Percentiles rank a stretch among this genome's conserved stretches.
Evolutionary conservation across 2,888 invertebrate genomes (phyloP).

Genomic region (Eristalis tenax): DNA sequence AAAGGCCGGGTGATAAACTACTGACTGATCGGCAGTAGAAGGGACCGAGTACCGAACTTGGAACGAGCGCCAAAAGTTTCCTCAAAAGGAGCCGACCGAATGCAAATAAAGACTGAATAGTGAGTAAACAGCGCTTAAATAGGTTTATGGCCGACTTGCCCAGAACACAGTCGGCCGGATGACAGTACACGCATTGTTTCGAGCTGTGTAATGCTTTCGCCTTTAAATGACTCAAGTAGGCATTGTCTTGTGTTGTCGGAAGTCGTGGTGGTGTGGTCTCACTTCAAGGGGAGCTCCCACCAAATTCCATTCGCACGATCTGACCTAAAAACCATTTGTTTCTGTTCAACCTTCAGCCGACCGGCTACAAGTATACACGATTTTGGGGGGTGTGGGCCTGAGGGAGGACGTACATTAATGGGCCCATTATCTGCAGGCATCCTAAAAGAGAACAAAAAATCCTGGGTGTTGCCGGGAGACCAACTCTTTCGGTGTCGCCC

Average conservation of each 20-base stretch:
- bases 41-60: constrained; percentile 18
- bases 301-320: constrained; percentile 43
- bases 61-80: constrained; percentile 19
- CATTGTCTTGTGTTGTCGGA: constrained; percentile 33
- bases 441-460: constrained; percentile 6
- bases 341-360: background rate
- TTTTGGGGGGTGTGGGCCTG: background rate
- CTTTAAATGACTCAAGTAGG: constrained; percentile 53
- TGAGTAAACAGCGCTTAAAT: constrained; percentile 54
- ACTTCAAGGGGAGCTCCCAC: background rate
- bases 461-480: background rate
- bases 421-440: constrained; percentile 32
- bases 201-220: constrained; percentile 50
- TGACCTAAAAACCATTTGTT: constrained; percentile 29
- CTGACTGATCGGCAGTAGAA: constrained; percentile 12
- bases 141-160: constrained; percentile 55
- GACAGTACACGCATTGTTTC: constrained; percentile 42
- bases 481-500: background rate
- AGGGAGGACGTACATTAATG: background rate
- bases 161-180: background rate
- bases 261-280: background rate
- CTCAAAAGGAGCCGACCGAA: constrained; percentile 38
- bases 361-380: background rate
- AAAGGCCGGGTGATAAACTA: constrained; percentile 25
- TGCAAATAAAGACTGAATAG: constrained; percentile 45